Evolutionary conservation across 2,113 vertebrate species (phyloP).

Genomic region (Malurus elegans): DNA sequence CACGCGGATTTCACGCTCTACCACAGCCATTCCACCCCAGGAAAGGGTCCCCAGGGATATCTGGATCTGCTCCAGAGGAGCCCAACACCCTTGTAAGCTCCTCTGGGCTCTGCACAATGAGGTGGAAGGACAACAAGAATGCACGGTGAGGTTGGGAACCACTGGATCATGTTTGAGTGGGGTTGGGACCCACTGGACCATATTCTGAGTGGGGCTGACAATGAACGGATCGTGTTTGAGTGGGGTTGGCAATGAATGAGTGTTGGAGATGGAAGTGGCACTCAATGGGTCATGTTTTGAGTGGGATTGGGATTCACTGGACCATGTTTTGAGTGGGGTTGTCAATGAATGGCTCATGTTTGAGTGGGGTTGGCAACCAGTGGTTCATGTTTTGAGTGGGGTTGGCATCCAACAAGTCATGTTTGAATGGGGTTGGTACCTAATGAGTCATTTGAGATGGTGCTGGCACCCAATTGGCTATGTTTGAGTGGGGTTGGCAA

Average conservation of each 20-base stretch:
- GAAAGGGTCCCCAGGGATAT: background rate
- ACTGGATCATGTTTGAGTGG: rapidly evolving
- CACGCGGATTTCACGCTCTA: rapidly evolving
- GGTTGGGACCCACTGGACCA: rapidly evolving
- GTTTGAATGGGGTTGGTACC: background rate
- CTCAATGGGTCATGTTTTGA: no score
- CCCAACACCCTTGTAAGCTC: rapidly evolving
- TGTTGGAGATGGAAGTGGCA: no score
- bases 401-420: rapidly evolving
- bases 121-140: background rate
- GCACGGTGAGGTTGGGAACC: rapidly evolving
- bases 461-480: rapidly evolving
- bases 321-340: rapidly evolving
- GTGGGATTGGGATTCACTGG: rapidly evolving
- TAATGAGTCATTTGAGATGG: no score
- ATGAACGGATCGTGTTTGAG: rapidly evolving
- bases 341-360: no score
- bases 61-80: background rate
- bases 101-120: background rate
- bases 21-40: rapidly evolving
- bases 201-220: background rate
- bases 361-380: background rate
- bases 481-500: background rate
- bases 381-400: background rate
- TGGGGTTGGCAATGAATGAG: no score